phyloP scores from a whole-genome alignment of 2,888 invertebrate species.

The Chromoteleia sp. region DNA sequence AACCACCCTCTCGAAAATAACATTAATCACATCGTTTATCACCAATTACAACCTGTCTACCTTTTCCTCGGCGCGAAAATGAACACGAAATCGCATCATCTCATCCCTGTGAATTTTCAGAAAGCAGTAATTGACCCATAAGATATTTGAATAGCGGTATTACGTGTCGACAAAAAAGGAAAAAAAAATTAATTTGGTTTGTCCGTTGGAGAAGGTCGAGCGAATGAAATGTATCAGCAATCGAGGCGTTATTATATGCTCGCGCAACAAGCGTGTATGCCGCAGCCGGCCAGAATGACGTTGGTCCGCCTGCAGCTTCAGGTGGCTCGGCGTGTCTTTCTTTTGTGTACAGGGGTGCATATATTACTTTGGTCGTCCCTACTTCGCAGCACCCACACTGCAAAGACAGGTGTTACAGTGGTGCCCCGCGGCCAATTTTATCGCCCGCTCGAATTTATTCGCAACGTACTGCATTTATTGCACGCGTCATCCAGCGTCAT shows the following conservation, averaged over 20 bases:
- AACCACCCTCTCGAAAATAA: neutral
- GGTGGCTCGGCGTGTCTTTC: constrained; percentile 81
- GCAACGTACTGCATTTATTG: constrained; percentile 68
- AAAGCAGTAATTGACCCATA: constrained; percentile 41
- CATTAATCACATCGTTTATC: constrained; percentile 17
- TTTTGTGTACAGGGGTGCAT: constrained; percentile 82
- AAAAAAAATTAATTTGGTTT: constrained; percentile 49
- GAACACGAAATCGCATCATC: constrained; percentile 29
- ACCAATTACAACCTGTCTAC: constrained; percentile 14
- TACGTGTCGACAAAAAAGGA: constrained; percentile 4
- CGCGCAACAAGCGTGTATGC: constrained; percentile 75
- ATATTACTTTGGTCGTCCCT: constrained; percentile 82
- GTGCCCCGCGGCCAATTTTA: constrained; percentile 77
- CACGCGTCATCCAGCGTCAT: constrained; percentile 63
- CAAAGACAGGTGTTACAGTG: constrained; percentile 81
- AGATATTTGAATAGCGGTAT: constrained; percentile 52
- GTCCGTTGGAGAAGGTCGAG: constrained; percentile 66
- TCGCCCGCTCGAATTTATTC: constrained; percentile 76
- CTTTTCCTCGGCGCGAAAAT: constrained; percentile 1
- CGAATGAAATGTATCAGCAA: constrained; percentile 78
- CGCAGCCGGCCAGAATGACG: constrained; percentile 82
- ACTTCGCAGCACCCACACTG: constrained; percentile 80
- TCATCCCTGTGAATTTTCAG: constrained; percentile 12
- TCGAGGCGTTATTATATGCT: constrained; percentile 78
- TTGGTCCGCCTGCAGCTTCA: constrained; percentile 82